Evolutionary conservation across 1,140 invertebrate species (phyloP), one percentile per base, ranked within the genome.

Genomic region (Drosophila insularis): DNA sequence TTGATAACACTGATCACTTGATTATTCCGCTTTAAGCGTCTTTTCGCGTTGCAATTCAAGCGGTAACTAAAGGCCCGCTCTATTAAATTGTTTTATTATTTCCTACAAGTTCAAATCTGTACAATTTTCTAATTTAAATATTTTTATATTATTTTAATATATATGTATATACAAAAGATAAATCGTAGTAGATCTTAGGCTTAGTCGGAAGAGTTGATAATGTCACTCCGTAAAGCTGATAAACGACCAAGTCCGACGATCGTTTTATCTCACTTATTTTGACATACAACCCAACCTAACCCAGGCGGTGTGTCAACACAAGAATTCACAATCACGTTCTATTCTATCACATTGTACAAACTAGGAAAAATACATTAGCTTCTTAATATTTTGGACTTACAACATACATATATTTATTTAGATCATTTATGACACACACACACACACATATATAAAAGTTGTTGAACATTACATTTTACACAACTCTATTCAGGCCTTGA

Each of bases 131-230:
- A 87, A 78, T 79, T 79, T 71, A 81, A 81, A 78, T 82, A 81
- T 59, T 54, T 78, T 73, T 71, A 78, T 74, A 71, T 70, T 60
- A 81, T 65, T 71, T 65, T 71, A 77, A 75, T 85, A 85, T 78
- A n/a, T n/a, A 80, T 74, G 66, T 32, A 35, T 4, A 11, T 37
- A 13, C 10, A 37, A 37, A 23, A 50, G 43, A 50, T 80, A 67
- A 39, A 27, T 40, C 50, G 46, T 55, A 64, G 80, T 84, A 73
- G 79, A 70, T 86, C 79, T 86, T 87, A 73, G 80, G 80, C 82
- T 86, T 82, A 86, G 84, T 68, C 68, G 43, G 17, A 50, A 54
- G 21, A 73, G 74, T 76, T 89, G 84, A 87, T 87, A 87, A 87
- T 87, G 82, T 87, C 82, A 89, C 79, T 89, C 37, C 61, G 63